Conservation (phyloP, 1,140 invertebrate genomes). For the Notospermus geniculatus region DNA sequence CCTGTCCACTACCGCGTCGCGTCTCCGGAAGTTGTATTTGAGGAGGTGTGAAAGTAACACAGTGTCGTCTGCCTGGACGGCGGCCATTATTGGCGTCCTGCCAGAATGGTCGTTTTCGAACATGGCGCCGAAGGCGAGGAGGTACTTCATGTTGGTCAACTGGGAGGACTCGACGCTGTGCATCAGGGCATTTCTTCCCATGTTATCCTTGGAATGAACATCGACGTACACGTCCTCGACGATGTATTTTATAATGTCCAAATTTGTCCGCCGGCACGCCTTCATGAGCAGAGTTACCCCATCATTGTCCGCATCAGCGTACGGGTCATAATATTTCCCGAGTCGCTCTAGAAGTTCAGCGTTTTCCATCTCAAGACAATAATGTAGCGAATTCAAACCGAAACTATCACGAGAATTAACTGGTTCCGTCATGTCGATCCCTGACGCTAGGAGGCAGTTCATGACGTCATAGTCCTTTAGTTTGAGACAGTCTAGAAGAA, state of each 20-base stretch:
- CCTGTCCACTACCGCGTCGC: constrained; percentile 4
- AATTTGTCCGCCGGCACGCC: constrained; percentile 1
- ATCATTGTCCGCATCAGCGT: not conserved
- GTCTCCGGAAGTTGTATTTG: not conserved
- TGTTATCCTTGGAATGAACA: constrained; percentile 11
- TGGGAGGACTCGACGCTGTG: constrained; percentile 19
- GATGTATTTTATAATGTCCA: constrained; percentile 5
- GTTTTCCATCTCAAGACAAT: not conserved
- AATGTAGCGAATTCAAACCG: constrained; percentile 1
- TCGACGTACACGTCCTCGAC: constrained; percentile 4
- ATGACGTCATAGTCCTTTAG: not conserved
- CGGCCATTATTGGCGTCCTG: constrained; percentile 21
- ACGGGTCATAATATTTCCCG: not conserved
- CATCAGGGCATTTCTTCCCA: constrained; percentile 11
- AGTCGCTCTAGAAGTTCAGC: not conserved
- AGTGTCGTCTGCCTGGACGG: constrained; percentile 15
- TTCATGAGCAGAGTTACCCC: not conserved
- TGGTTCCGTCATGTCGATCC: not conserved
- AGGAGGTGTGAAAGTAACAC: constrained; percentile 17
- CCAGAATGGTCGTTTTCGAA: constrained; percentile 8
- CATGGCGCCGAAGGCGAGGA: constrained; percentile 16
- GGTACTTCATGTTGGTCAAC: constrained; percentile 14
- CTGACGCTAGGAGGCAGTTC: not conserved
- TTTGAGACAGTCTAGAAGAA: not conserved
- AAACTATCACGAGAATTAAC: not conserved